Conservation (phyloP, 1,140 invertebrate species). For the Brachionus angularis region DNA sequence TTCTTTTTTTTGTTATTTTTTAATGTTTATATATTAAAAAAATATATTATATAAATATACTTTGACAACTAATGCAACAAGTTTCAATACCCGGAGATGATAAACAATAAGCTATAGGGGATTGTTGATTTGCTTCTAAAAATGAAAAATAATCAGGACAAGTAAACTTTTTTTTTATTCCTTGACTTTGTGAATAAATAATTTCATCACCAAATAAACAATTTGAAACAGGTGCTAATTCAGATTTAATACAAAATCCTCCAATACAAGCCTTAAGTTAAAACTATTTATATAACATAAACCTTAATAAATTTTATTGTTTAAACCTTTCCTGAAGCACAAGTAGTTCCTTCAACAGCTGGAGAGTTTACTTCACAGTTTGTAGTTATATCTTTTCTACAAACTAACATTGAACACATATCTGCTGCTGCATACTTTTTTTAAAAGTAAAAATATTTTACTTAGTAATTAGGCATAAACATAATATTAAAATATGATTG, state of each 20-base stretch:
- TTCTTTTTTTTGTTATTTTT: too few relatives aligned
- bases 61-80: too few relatives aligned
- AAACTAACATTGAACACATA: neutral
- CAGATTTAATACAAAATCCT: neutral
- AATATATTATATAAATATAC: too few relatives aligned
- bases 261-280: neutral
- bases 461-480: neutral
- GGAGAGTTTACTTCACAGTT: neutral
- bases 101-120: too few relatives aligned
- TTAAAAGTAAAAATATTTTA: neutral
- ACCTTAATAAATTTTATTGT: neutral
- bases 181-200: neutral
- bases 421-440: neutral
- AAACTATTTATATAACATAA: neutral
- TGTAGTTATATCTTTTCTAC: neutral
- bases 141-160: neutral
- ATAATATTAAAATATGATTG: neutral
- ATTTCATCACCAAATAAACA: conserved; percentile 8
- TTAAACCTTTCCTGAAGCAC: conserved; percentile 5
- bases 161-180: neutral
- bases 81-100: too few relatives aligned
- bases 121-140: too few relatives aligned
- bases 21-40: too few relatives aligned
- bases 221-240: neutral
- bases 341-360: conserved; percentile 36